phyloP scores from a whole-genome alignment of 2,888 invertebrate species.

The Caenorhabditis parvicauda region DNA sequence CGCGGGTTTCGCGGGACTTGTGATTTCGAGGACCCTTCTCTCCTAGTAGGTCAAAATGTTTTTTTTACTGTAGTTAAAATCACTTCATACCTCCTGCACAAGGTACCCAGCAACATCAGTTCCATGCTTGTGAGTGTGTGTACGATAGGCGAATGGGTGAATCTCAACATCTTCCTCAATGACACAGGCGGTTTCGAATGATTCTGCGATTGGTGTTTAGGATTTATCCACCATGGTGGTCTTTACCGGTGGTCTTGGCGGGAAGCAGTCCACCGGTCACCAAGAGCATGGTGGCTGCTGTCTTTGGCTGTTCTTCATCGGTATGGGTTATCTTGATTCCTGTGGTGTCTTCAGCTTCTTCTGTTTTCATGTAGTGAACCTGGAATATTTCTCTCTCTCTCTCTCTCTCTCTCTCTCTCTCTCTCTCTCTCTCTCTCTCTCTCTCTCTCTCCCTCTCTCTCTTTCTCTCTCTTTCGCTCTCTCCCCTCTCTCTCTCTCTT shows the following conservation, averaged over 20 bases:
- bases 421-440: not conserved
- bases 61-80: not conserved
- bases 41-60: not conserved
- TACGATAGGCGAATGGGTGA: constrained; percentile 91
- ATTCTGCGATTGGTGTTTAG: constrained; percentile 26
- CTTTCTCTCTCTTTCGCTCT: not conserved
- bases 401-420: not conserved
- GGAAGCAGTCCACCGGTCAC: constrained; percentile 80
- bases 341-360: constrained; percentile 23
- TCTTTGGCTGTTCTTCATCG: constrained; percentile 69
- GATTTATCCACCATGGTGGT: not conserved
- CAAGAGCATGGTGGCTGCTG: constrained; percentile 85
- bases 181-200: constrained; percentile 85
- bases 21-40: no score
- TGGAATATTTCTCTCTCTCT: no score
- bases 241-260: constrained; percentile 42
- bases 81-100: constrained; percentile 42
- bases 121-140: constrained; percentile 77
- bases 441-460: constrained; percentile 4
- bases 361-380: constrained; percentile 40
- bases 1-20: no score
- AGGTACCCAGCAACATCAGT: constrained; percentile 54
- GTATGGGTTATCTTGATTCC: constrained; percentile 43
- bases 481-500: no score
- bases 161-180: constrained; percentile 75